Evolutionary conservation across 1,140 invertebrate genomes (phyloP), one percentile per base, ranked within the genome.

Genomic region (Trichonephila clavipes): DNA sequence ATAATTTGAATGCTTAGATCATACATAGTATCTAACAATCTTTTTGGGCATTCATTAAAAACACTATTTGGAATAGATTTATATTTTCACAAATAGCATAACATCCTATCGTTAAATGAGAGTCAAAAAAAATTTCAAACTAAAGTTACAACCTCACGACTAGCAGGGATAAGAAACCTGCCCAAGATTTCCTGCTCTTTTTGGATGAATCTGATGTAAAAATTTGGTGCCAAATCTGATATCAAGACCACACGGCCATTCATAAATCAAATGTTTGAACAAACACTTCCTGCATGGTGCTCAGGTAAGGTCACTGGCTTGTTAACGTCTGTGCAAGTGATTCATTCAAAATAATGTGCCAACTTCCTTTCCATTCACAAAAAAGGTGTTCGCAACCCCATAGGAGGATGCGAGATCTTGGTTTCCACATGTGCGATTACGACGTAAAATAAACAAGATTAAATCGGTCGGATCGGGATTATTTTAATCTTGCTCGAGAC

Each of bases 231-330:
- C 28, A 77, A 77, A 77, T 77, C 72, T 40, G 72, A 77, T 77
- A 77, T 77, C 72, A 77, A 19, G 72, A 77, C 28, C 72, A 77
- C 72, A 77, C 72, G 18, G 34, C 72, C 72, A 77, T 77, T 77
- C 72, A 77, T 77, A 77, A 77, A 77, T 77, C 72, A 34, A 77
- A 77, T 77, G 72, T 77, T 77, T 77, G 34, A 77, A 77, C 72
- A 77, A 40, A 77, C 72, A 40, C 72, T 77, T 77, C 72, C 72
- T 77, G 72, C 34, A 77, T 34, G 28, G 72, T 34, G 69, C 14
- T 77, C 28, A 77, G 72, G 72, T 77, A 77, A 77, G 72, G 72
- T 77, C 72, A 77, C 5, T 77, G 72, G 72, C 72, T 77, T 40
- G 72, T 40, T 77, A 77, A 28, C 18, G 34, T 77, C 24, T 18